These are phyloP conservation scores for Eurosta solidaginis DNA, from an alignment of 1,140 invertebrate species.

Conservation along the genomic window DNA sequence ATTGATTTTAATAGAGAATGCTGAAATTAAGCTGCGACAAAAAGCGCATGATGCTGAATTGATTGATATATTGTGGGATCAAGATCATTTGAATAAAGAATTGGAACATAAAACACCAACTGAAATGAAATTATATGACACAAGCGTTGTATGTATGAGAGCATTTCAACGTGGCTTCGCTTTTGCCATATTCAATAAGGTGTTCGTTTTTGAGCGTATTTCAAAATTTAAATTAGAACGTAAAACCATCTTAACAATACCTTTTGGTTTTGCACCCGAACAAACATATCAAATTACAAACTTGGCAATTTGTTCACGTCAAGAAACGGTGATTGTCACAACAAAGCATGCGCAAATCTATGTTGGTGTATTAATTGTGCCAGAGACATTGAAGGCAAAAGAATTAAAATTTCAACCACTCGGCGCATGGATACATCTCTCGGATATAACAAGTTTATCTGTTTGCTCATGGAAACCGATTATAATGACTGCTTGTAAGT, in stretches of 20 bases:
- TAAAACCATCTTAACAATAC: conserved; percentile 63
- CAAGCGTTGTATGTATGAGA: conserved; percentile 61
- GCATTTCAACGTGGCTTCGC: conserved; percentile 65
- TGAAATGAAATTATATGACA: conserved; percentile 43
- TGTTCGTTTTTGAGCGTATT: conserved; percentile 67
- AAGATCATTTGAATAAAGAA: conserved; percentile 50
- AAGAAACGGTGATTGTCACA: conserved; percentile 64
- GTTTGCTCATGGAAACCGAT: conserved; percentile 88
- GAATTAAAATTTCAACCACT: conserved; percentile 63
- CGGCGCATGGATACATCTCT: conserved; percentile 79
- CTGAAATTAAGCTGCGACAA: conserved; percentile 70
- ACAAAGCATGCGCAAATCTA: conserved; percentile 68
- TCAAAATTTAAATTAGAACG: conserved; percentile 64
- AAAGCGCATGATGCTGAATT: conserved; percentile 61
- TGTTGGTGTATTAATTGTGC: conserved; percentile 62
- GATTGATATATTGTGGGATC: conserved; percentile 60
- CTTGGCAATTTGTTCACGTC: conserved; percentile 62
- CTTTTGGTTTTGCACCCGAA: conserved; percentile 55
- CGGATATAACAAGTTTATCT: conserved; percentile 75
- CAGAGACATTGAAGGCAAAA: conserved; percentile 55
- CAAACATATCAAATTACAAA: conserved; percentile 61
- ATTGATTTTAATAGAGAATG: conserved; percentile 74
- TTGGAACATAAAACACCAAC: conserved; percentile 38
- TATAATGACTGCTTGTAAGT: conserved; percentile 79
- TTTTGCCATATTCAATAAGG: conserved; percentile 64